Base-by-base conservation (phyloP, 2,888 invertebrate genomes). In the Leucophenga montana region DNA sequence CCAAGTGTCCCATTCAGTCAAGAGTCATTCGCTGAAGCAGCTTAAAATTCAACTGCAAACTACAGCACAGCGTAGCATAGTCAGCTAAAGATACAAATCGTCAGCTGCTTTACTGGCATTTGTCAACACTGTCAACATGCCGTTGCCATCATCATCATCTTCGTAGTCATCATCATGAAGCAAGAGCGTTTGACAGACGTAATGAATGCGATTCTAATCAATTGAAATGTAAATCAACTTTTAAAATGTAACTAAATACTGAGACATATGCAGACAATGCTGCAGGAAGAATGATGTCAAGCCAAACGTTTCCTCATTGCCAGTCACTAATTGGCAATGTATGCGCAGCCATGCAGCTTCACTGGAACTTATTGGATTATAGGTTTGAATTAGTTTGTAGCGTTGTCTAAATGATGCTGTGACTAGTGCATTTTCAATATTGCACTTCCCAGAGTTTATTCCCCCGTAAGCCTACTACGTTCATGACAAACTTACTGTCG, bases 201-300 rank as follows among this genome's bases (percentile, higher is more conserved):
- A 62, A 73, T 71, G 65, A 67, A 71, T 68, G 69, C 69, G 69
- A 73, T 73, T 73, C 33, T 50, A 68, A 73, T 71, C 71, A 68
- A 71, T 67, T 68, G 48, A 73, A 69, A 73, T 72, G 72, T 66
- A 70, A 72, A 72, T 70, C 33, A 48, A 66, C 44, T 68, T 16
- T 44, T 20, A 44, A 46, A 61, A 68, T 62, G 31, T 65, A 48
- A 18, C 44, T 62, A 44, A 18, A 46, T 20, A 46, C 39, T 11
- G 11, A 3, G 39, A 11, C 39, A 39, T 39, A 39, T 39, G 39
- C 39, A 39, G 39, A 39, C 39, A 53, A 53, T 20, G 53, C 8
- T 16, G 53, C 53, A 18, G 53, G 1, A 6, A 53, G n/a, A 11
- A 16, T 18, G 14, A 16, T 18, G 14, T 53, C 27, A n/a, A n/a